A percentile compares a stretch with the other conserved stretches of the same genome.
Evolutionary conservation across 2,888 invertebrate species (phyloP).

Genomic region (Galerucella pusilla): DNA sequence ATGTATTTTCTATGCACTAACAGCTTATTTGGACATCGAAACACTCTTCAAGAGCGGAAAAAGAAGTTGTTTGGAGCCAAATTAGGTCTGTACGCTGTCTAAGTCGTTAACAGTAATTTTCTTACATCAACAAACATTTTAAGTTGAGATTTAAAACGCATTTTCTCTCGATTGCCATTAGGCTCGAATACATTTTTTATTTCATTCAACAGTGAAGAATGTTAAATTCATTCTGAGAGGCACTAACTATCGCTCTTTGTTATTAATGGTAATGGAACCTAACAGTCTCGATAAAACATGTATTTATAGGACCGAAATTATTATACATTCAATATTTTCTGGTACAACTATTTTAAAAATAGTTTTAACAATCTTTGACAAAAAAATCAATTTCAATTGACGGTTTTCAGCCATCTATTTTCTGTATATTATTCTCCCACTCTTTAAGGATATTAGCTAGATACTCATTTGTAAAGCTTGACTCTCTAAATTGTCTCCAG

Average conservation of each 20-base stretch:
- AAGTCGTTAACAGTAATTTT: constrained; percentile 3
- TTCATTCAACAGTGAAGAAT: constrained; percentile 3
- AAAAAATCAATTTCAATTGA: too few species aligned
- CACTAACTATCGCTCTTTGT: constrained; percentile 18
- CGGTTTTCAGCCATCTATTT: too few species aligned
- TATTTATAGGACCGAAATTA: constrained; percentile 24
- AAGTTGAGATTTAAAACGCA: constrained; percentile 3
- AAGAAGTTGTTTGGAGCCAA: too few species aligned
- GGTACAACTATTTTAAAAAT: too few species aligned
- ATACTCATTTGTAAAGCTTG: too few species aligned
- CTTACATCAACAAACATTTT: not conserved
- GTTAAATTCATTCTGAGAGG: not conserved
- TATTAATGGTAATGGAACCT: constrained; percentile 36
- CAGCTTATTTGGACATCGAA: too few species aligned
- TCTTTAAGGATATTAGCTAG: too few species aligned
- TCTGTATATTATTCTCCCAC: too few species aligned
- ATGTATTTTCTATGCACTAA: too few species aligned
- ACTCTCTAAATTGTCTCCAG: too few species aligned
- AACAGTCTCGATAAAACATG: constrained; percentile 29
- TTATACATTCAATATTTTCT: not conserved
- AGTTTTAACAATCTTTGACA: too few species aligned
- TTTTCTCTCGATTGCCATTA: constrained; percentile 1
- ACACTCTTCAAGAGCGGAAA: too few species aligned
- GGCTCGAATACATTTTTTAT: constrained; percentile 9
- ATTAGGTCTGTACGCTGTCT: not conserved